A percentile compares a stretch with the other conserved stretches of the same genome.
phyloP scores from a whole-genome alignment of 92 coral and sea anemone species.

The Porites lobata region DNA sequence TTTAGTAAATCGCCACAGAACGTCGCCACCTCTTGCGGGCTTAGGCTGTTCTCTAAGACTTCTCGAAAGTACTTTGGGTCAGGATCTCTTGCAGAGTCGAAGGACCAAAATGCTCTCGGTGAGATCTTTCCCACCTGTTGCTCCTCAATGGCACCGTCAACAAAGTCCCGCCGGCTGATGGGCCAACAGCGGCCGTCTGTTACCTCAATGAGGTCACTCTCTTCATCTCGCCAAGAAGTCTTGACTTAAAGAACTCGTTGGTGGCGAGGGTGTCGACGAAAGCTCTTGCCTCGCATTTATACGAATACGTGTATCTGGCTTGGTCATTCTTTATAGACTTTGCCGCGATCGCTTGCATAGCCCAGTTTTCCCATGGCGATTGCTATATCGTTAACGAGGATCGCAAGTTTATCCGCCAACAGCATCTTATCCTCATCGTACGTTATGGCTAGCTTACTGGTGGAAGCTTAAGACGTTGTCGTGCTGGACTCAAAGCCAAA shows the following conservation, averaged over 20 bases:
- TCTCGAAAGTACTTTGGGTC: background rate
- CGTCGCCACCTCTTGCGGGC: background rate
- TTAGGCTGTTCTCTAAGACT: background rate
- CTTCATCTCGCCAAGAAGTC: background rate
- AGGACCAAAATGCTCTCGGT: background rate
- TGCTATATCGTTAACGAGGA: slow-evolving; percentile 5
- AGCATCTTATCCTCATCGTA: too few species aligned
- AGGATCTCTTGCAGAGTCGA: background rate
- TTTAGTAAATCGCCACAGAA: background rate
- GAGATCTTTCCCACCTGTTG: background rate
- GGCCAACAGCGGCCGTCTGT: background rate
- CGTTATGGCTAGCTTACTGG: background rate
- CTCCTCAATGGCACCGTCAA: background rate
- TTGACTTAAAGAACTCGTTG: too few species aligned
- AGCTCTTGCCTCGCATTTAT: background rate
- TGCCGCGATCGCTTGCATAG: background rate
- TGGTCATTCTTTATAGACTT: background rate
- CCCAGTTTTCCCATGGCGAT: background rate
- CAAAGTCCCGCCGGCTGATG: background rate
- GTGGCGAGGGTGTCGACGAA: too few species aligned
- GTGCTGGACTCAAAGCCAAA: background rate
- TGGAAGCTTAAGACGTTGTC: background rate
- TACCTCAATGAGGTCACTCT: background rate
- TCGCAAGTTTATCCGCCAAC: background rate
- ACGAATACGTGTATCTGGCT: background rate